A percentile compares a stretch with the other conserved stretches of the same genome.
phyloP scores from a whole-genome alignment of 2,888 invertebrate species.

The Melitaea athalia region DNA sequence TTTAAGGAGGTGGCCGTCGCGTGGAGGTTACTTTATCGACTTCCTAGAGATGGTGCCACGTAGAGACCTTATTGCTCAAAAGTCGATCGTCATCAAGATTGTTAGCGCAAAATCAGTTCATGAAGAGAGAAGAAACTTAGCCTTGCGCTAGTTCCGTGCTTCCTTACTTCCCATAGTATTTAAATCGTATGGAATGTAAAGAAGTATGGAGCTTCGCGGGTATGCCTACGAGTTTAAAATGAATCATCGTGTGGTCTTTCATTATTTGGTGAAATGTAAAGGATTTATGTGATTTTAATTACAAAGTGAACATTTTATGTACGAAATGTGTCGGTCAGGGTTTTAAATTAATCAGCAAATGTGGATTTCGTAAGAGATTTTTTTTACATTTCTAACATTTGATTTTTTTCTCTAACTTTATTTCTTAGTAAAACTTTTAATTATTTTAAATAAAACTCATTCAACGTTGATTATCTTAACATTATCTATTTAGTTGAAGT shows the following conservation, averaged over 20 bases:
- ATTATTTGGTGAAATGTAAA: conserved; percentile 23
- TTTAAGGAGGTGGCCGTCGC: conserved; percentile 43
- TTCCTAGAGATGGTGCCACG: conserved; percentile 58
- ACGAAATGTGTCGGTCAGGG: conserved; percentile 22
- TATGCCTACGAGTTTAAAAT: conserved; percentile 63
- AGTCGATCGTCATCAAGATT: conserved; percentile 33
- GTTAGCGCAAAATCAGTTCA: conserved; percentile 42
- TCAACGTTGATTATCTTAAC: neutral
- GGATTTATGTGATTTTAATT: conserved; percentile 33
- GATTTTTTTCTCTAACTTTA: conserved; percentile 5
- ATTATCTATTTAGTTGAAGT: neutral
- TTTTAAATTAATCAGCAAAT: conserved; percentile 17
- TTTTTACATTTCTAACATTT: conserved; percentile 26
- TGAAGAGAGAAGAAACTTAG: conserved; percentile 62
- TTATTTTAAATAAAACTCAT: neutral
- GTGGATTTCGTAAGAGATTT: conserved; percentile 30
- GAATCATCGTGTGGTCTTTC: conserved; percentile 34
- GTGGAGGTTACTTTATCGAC: conserved; percentile 48
- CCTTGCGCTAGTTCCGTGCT: conserved; percentile 93
- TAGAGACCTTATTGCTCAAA: conserved; percentile 25
- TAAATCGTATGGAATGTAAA: conserved; percentile 97
- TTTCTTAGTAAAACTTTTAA: neutral
- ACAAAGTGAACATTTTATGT: conserved; percentile 29
- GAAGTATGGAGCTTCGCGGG: conserved; percentile 94
- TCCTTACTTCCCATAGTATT: conserved; percentile 97